Conservation (phyloP, 2,113 vertebrate species). For the Phainopepla nitens region DNA sequence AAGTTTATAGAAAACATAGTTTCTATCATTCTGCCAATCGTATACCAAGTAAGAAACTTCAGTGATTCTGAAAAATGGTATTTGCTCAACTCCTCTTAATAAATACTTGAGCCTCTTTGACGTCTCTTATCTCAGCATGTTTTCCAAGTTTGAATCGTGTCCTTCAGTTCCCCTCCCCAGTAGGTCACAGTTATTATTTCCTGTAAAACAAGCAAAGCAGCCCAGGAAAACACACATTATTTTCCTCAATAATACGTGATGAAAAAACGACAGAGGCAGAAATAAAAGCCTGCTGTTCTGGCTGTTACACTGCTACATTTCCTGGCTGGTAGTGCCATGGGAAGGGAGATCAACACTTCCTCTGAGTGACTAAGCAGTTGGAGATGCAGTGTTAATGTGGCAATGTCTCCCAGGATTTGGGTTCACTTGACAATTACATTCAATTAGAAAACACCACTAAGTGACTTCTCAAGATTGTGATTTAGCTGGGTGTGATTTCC, state of each 20-base stretch:
- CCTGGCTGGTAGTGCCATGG: background rate
- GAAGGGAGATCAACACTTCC: background rate
- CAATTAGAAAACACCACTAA: constrained; percentile 42
- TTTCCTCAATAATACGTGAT: background rate
- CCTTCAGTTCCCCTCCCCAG: background rate
- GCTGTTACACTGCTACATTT: background rate
- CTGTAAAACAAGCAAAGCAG: background rate
- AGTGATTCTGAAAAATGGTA: background rate
- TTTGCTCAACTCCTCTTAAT: background rate
- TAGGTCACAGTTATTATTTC: background rate
- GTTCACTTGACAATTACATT: constrained; percentile 23
- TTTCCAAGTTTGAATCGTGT: background rate
- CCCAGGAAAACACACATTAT: background rate
- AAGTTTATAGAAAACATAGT: background rate
- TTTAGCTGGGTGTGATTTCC: background rate
- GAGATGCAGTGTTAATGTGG: background rate
- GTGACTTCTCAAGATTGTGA: constrained; percentile 45
- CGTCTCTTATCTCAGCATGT: background rate
- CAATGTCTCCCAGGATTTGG: background rate
- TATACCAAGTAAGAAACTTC: background rate
- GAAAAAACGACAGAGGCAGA: background rate
- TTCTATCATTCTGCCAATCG: background rate
- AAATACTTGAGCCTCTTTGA: background rate
- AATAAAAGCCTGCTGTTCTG: background rate
- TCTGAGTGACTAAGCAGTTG: background rate